Conservation (phyloP, 2,797 vertebrate species). For the Cheirogaleus major region DNA sequence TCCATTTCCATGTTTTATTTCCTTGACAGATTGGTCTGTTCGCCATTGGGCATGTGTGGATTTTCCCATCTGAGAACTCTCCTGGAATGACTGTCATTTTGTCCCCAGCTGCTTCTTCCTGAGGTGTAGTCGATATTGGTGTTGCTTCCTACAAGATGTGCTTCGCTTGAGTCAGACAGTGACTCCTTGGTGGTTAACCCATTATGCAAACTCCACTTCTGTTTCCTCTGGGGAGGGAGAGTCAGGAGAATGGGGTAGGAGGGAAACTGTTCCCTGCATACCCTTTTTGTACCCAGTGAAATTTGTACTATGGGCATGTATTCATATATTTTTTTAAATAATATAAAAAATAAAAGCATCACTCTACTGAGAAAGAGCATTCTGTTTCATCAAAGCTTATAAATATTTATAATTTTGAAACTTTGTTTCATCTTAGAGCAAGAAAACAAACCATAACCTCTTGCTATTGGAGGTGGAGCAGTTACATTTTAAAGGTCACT, state of each 20-base stretch:
- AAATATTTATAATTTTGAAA: not conserved
- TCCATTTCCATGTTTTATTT: not conserved
- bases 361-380: not conserved
- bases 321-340: not conserved
- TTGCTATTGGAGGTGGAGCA: not conserved
- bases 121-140: too few relatives aligned
- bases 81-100: not conserved
- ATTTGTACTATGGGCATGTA: not conserved
- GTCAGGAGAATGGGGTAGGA: not conserved
- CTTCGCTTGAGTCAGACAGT: fast-evolving
- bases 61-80: not conserved
- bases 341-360: not conserved
- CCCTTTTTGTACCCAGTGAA: not conserved
- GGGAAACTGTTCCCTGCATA: not conserved
- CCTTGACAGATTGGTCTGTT: not conserved
- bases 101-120: not conserved
- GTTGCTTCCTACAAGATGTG: too few relatives aligned
- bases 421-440: not conserved
- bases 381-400: not conserved
- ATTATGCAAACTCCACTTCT: too few relatives aligned
- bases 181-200: too few relatives aligned
- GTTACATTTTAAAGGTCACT: not conserved
- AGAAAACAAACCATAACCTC: not conserved
- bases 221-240: not conserved
- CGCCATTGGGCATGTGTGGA: not conserved